Evolutionary conservation across 2,888 invertebrate species (phyloP).

Genomic region (Sphaerophoria taeniata): DNA sequence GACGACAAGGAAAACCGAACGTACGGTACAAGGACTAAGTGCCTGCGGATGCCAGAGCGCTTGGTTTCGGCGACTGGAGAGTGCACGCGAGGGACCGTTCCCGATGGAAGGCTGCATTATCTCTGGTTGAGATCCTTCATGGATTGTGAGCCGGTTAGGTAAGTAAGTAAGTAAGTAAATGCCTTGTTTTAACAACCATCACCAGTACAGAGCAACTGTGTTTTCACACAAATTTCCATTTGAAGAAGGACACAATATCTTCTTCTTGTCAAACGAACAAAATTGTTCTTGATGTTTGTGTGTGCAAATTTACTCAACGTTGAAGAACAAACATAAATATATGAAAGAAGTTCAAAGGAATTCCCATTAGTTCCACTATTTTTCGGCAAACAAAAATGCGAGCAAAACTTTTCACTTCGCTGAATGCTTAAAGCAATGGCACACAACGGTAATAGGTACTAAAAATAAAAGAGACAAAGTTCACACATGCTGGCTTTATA

Average conservation of each 20-base stretch:
- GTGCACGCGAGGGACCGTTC: too few relatives aligned
- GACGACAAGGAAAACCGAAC: too few relatives aligned
- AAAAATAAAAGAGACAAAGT: not conserved
- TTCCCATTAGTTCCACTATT: constrained; percentile 69
- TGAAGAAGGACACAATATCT: constrained; percentile 52
- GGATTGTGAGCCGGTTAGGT: too few relatives aligned
- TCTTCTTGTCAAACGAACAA: constrained; percentile 63
- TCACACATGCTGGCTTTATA: constrained; percentile 4
- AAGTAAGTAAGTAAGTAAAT: too few relatives aligned
- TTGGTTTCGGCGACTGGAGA: too few relatives aligned
- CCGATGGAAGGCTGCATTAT: too few relatives aligned
- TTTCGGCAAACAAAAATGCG: constrained; percentile 46
- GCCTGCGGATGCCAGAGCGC: too few relatives aligned
- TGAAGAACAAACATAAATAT: constrained; percentile 12
- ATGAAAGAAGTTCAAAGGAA: constrained; percentile 59
- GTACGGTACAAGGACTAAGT: too few relatives aligned
- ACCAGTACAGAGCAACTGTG: constrained; percentile 1
- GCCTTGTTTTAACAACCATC: not conserved
- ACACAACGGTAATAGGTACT: constrained; percentile 48
- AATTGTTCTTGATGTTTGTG: constrained; percentile 55
- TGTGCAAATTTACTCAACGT: constrained; percentile 23
- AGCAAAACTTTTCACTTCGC: constrained; percentile 71
- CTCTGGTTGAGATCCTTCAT: too few relatives aligned
- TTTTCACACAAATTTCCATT: constrained; percentile 64
- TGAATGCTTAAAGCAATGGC: constrained; percentile 61